A percentile compares a stretch with the other conserved stretches of the same genome.
Evolutionary conservation across 2,888 invertebrate species (phyloP).

Genomic region (Cataglyphis cursor): DNA sequence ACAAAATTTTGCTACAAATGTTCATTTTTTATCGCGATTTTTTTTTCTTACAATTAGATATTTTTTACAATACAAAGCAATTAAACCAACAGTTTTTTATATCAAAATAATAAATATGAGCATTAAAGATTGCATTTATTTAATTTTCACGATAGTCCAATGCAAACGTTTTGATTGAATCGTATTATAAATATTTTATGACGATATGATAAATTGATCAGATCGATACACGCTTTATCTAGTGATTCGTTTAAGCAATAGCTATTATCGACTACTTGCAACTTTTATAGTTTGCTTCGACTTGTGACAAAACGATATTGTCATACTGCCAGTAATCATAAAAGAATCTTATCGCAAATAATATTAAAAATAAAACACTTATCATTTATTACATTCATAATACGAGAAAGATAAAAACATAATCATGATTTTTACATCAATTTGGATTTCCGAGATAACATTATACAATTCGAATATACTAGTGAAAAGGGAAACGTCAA

Average conservation of each 20-base stretch:
- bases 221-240: constrained; percentile 23
- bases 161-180: constrained; percentile 6
- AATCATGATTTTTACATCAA: not conserved
- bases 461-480: not conserved
- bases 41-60: not conserved
- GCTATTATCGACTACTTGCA: constrained; percentile 25
- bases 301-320: not conserved
- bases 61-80: not conserved
- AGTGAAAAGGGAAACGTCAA: not conserved
- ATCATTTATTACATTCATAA: not conserved
- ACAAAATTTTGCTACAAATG: not conserved
- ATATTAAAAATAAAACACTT: not conserved
- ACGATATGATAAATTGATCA: constrained; percentile 28
- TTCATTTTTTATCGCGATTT: constrained; percentile 2
- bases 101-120: constrained; percentile 8
- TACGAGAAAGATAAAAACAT: not conserved
- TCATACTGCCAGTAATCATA: not conserved
- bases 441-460: not conserved
- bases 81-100: not conserved
- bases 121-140: not conserved
- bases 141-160: not conserved
- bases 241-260: not conserved
- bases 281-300: constrained; percentile 14
- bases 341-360: not conserved
- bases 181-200: constrained; percentile 32